Conservation (phyloP, 2,888 invertebrate species). For the Glaucopsyche alexis region DNA sequence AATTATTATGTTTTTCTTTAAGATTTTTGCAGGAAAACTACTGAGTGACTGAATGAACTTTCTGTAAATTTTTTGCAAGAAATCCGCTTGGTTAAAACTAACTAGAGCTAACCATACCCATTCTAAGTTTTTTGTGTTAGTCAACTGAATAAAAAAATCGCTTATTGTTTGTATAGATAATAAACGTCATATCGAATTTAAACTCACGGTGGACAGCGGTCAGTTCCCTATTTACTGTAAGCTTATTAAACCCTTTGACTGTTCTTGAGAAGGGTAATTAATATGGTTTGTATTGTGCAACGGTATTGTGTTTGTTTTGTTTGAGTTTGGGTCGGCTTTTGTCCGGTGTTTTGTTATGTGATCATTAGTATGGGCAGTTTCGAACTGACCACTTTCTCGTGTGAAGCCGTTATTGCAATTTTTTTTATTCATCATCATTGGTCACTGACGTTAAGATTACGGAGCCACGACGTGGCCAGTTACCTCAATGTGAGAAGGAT, state of each 20-base stretch:
- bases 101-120: too few species aligned
- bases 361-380: constrained; percentile 75
- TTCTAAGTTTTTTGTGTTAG: background rate
- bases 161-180: constrained; percentile 20
- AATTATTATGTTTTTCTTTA: too few species aligned
- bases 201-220: constrained; percentile 58
- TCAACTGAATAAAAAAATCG: background rate
- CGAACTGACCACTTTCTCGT: constrained; percentile 58
- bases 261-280: constrained; percentile 73
- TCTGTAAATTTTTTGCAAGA: too few species aligned
- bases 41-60: too few species aligned
- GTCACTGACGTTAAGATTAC: too few species aligned
- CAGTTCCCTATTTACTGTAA: constrained; percentile 72
- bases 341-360: constrained; percentile 61
- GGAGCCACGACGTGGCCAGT: too few species aligned
- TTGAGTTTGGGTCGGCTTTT: constrained; percentile 55
- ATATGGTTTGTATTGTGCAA: constrained; percentile 72
- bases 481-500: too few species aligned
- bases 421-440: background rate
- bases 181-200: constrained; percentile 67
- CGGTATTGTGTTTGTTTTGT: constrained; percentile 68
- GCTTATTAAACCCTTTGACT: constrained; percentile 73
- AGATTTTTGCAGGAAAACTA: too few species aligned
- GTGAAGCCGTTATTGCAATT: constrained; percentile 45
- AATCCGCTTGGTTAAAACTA: too few species aligned